A percentile compares a stretch with the other conserved stretches of the same genome.
Evolutionary conservation across 2,888 invertebrate genomes (phyloP).

Genomic region (Ceriagrion tenellum): DNA sequence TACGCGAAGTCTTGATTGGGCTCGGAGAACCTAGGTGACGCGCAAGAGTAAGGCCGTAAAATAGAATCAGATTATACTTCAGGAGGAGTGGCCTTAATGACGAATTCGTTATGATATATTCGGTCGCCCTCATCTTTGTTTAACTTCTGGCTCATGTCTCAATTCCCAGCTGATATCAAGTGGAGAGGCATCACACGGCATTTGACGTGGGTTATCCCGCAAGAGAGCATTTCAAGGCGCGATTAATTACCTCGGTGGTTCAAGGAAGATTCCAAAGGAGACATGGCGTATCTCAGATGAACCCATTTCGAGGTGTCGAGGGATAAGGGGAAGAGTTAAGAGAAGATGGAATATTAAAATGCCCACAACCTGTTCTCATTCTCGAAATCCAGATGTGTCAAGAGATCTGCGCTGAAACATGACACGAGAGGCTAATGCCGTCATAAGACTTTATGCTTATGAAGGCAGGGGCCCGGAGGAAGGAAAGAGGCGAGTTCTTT

Average conservation of each 20-base stretch:
- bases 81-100: neutral
- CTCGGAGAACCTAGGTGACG: no score
- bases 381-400: neutral
- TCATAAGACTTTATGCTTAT: neutral
- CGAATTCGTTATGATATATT: neutral
- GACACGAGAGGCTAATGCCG: neutral
- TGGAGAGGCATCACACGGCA: neutral
- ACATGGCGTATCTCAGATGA: neutral
- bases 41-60: neutral
- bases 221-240: neutral
- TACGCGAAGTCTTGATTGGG: no score
- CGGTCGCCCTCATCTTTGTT: neutral
- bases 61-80: neutral
- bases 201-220: neutral
- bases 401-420: neutral
- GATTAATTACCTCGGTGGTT: neutral
- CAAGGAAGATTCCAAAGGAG: neutral
- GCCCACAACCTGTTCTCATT: neutral
- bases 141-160: neutral
- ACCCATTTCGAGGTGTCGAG: neutral
- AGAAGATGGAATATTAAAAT: neutral
- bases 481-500: neutral
- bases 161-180: neutral
- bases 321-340: neutral
- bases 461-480: neutral